Conservation (phyloP, 2,797 vertebrate genomes). For the Triplophysa yarkandensis region DNA sequence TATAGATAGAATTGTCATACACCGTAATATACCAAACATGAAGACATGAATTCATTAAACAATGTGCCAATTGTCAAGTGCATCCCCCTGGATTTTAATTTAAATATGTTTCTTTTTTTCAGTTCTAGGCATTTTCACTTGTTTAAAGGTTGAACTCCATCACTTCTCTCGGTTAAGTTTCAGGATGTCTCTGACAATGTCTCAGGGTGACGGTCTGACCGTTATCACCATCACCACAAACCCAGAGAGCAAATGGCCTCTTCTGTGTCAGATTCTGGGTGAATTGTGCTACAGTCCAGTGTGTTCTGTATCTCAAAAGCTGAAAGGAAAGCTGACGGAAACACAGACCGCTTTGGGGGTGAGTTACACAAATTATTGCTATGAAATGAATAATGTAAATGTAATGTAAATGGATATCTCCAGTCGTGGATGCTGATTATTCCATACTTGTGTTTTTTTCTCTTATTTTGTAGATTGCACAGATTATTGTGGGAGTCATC, state of each 20-base stretch:
- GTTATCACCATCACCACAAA: constrained; percentile 66
- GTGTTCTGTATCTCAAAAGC: constrained; percentile 58
- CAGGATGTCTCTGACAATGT: constrained; percentile 67
- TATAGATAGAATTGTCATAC: too few species aligned
- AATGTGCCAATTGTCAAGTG: too few species aligned
- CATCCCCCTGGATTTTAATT: too few species aligned
- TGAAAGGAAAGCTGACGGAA: constrained; percentile 45
- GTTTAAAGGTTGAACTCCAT: not conserved
- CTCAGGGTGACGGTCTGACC: constrained; percentile 62
- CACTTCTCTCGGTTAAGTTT: not conserved
- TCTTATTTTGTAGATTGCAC: constrained; percentile 60
- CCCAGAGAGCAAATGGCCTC: constrained; percentile 59
- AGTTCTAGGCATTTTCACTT: too few species aligned
- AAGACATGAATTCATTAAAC: too few species aligned
- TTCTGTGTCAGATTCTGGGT: constrained; percentile 68
- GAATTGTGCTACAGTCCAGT: constrained; percentile 68
- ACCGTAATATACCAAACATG: too few species aligned
- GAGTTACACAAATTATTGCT: constrained; percentile 28
- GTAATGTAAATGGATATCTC: too few species aligned
- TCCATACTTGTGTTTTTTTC: too few species aligned
- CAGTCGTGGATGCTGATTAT: too few species aligned
- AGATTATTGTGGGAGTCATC: constrained; percentile 71
- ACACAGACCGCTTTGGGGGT: constrained; percentile 63
- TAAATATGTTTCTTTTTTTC: too few species aligned
- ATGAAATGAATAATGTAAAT: too few species aligned